Evolutionary conservation across 2,797 vertebrate genomes (phyloP), one percentile per base, ranked within the genome.

Genomic region (Diglossa cyanea): DNA sequence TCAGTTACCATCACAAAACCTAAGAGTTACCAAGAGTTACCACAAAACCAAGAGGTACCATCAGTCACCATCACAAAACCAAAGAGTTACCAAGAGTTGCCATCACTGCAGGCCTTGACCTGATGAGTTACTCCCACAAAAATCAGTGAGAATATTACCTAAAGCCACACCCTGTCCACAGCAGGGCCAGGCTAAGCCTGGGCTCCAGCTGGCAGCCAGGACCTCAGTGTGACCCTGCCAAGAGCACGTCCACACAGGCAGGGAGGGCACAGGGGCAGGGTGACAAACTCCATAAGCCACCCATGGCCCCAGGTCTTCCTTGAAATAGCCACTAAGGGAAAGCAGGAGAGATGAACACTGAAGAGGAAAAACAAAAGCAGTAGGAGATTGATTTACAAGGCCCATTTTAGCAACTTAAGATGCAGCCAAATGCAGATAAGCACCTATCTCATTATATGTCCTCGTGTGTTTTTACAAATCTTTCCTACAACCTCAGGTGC

Each of bases 371-470:
- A 50, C 55, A 91, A 88, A 94, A 94, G 87, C 93, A 81, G 90
- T 72, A 68, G 86, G 78, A 93, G 82, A 61, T 35, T 51, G 93
- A 83, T 71, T 96, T 96, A 77, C 95, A 72, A 94, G 83, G 95
- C 81, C 82, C 72, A 42, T 93, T 95, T 94, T 96, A 94, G 93
- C 85, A 94, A 85, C 88, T 95, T 91, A 91, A 94, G 90, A 86
- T 83, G 94, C 33, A 83, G 91, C 61, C 91, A 80, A 91, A 91
- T 74, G 70, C 68, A 94, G 95, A 92, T 84, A 71, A 95, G 67
- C 71, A 91, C 47, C 92, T 88, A 86, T 78, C 91, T 91, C 91
- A 77, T 94, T 93, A 89, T 57, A 88, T 5, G 17, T 78, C 80
- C 81, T 93, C 13, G 0, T 65, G 88, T 83, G 77, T 92, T 94